Conservation (phyloP, 2,113 vertebrate genomes). For the Saimiri boliviensis region DNA sequence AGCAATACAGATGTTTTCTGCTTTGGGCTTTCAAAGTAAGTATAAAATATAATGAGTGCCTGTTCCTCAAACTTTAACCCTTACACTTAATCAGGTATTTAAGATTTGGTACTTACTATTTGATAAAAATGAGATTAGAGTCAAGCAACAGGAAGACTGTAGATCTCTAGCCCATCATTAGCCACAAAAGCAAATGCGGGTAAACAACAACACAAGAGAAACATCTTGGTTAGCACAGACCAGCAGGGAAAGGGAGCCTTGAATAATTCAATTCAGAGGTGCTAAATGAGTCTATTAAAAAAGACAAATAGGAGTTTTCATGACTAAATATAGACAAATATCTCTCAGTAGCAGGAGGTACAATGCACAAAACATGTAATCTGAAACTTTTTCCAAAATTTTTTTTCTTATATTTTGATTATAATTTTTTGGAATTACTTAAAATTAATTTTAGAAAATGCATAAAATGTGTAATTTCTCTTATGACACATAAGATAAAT, state of each 20-base stretch:
- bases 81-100: too few relatives aligned
- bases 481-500: constrained; percentile 52
- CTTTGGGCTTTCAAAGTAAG: too few relatives aligned
- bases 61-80: too few relatives aligned
- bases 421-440: constrained; percentile 26
- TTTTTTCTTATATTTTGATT: background rate
- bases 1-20: background rate
- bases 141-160: background rate
- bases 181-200: background rate
- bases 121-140: too few relatives aligned
- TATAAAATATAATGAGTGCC: too few relatives aligned
- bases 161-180: background rate
- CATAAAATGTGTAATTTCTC: constrained; percentile 4
- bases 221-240: background rate
- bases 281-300: background rate
- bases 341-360: constrained; percentile 38
- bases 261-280: constrained; percentile 11
- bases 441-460: constrained; percentile 48
- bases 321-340: constrained; percentile 9
- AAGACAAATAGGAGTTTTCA: background rate
- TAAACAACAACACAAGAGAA: background rate
- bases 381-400: background rate
- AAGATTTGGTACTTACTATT: too few relatives aligned
- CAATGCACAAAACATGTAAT: constrained; percentile 37
- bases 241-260: background rate